Conservation (phyloP, 1,140 invertebrate genomes). For the Drosophila bocki region DNA sequence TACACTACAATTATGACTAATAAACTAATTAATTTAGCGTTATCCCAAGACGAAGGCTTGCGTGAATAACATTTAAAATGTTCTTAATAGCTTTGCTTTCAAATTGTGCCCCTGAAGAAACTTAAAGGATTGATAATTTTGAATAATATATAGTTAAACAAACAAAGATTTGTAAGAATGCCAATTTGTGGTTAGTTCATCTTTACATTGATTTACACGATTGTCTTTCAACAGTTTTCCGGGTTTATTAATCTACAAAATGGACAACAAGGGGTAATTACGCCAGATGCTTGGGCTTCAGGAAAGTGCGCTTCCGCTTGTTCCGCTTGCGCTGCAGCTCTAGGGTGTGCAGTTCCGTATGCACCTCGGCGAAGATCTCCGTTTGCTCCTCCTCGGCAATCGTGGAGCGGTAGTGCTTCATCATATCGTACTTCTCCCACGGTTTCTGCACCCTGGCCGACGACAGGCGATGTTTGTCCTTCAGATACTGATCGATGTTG, state of each 20-base stretch:
- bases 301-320: slow-evolving; percentile 89
- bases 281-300: slow-evolving; percentile 88
- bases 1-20: slow-evolving; percentile 63
- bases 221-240: slow-evolving; percentile 15
- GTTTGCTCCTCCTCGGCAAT: slow-evolving; percentile 95
- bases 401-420: slow-evolving; percentile 95
- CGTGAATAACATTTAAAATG: neutral
- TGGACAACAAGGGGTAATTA: slow-evolving; percentile 60
- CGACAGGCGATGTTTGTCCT: slow-evolving; percentile 87
- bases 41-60: slow-evolving; percentile 18
- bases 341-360: slow-evolving; percentile 90
- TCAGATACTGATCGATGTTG: slow-evolving; percentile 87
- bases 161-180: neutral
- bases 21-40: slow-evolving; percentile 58
- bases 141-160: neutral
- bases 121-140: neutral
- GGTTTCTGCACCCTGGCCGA: slow-evolving; percentile 88
- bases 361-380: slow-evolving; percentile 93
- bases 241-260: slow-evolving; percentile 59
- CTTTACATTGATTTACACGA: neutral
- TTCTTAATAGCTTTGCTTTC: neutral
- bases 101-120: neutral
- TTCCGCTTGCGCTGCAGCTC: slow-evolving; percentile 89
- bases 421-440: slow-evolving; percentile 96
- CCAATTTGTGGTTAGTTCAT: neutral